Percentiles rank a stretch among this genome's conserved stretches.
Conservation (phyloP, 2,888 invertebrate species). For the Cetonia aurata region DNA sequence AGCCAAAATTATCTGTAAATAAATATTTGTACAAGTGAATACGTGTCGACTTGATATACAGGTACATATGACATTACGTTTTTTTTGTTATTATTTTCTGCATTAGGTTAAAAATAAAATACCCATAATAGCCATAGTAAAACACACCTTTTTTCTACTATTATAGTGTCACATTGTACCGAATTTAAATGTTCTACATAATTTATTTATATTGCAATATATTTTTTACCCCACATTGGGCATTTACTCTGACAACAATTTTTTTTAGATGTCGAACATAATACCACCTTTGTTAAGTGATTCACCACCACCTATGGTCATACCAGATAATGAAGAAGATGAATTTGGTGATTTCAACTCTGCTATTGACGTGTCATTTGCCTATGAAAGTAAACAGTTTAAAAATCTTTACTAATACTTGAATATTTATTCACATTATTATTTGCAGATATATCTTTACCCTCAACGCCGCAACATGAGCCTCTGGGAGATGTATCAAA, state of each 20-base stretch:
- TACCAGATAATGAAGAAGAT: constrained; percentile 67
- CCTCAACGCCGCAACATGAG: constrained; percentile 53
- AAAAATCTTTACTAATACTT: not conserved
- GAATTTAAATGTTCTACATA: not conserved
- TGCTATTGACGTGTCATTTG: constrained; percentile 61
- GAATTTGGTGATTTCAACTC: constrained; percentile 75
- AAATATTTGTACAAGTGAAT: constrained; percentile 31
- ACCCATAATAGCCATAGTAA: too few species aligned
- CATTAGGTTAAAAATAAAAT: constrained; percentile 2
- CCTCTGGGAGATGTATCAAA: constrained; percentile 44
- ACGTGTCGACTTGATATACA: constrained; percentile 42
- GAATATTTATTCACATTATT: constrained; percentile 7
- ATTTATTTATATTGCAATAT: not conserved
- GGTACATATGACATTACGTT: constrained; percentile 40
- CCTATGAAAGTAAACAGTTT: constrained; percentile 59
- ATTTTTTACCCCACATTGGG: not conserved
- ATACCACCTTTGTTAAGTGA: constrained; percentile 71
- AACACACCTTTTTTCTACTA: not conserved
- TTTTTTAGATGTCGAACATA: constrained; percentile 64
- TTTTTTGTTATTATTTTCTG: constrained; percentile 14
- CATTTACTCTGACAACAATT: not conserved
- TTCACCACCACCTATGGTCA: constrained; percentile 71
- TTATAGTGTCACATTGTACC: not conserved
- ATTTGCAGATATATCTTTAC: constrained; percentile 53
- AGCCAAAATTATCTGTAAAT: constrained; percentile 18